Base-by-base conservation (phyloP, 1,140 invertebrate genomes). In the Notospermus geniculatus region DNA sequence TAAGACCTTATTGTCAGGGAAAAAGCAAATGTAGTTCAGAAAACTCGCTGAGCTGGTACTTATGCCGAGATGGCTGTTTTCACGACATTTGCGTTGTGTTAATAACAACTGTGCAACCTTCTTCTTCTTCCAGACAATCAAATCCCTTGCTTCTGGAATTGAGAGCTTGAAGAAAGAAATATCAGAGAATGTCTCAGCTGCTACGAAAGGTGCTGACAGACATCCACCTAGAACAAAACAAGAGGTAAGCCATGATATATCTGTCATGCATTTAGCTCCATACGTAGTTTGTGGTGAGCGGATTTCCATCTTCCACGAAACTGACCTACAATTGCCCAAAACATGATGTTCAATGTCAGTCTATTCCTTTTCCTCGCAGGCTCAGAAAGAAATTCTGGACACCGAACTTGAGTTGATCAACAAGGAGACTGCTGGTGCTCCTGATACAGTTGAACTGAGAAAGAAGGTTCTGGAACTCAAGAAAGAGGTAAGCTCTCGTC, bases 361-460 rank as follows among this genome's bases (percentile, higher is more conserved):
- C n/a, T n/a, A 22, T 60, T 52, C 39, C 59, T 27, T 57, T 57
- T 45, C 56, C 52, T 46, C 74, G 45, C 85, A 91, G 78, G 84
- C 89, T 0, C 88, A 91, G 75, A 90, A 89, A 72, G 91, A 93
- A 74, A 88, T 95, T 45, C 79, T 95, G 19, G 92, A 95, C 72
- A 90, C 90, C 0, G 92, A 95, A 79, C 78, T 95, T 66, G 92
- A 95, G 77, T 82, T 93, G 58, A 91, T 92, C 72, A 90, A 88
- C 1, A 90, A 90, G 64, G 88, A 92, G 71, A 89, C 91, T 73
- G 87, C 88, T 71, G 89, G 89, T 0, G 87, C 87, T 64, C 46
- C 46, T 50, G 90, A 80, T 53, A 73, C 72, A 25, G 84, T 87
- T 0, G 89, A 90, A 63, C 74, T 93, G 36, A 84, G 88, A 59